Base-by-base conservation (phyloP, 1,140 invertebrate species). In the Oryzaephilus surinamensis region DNA sequence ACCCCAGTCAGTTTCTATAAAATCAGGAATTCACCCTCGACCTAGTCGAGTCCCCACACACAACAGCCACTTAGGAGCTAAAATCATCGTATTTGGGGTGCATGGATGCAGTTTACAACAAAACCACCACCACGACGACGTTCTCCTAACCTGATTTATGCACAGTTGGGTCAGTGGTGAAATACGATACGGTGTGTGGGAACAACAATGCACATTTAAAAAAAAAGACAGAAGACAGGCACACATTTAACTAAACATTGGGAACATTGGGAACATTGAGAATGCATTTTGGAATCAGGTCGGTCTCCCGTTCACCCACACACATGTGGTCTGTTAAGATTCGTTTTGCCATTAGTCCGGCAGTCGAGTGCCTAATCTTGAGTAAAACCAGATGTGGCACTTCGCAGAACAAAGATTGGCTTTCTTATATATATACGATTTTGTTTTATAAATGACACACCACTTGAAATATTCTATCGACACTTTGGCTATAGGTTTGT, bases 121-220 rank as follows among this genome's bases (percentile, higher is more conserved):
- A n/a, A n/a, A n/a, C n/a, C n/a, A n/a, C n/a, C n/a, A n/a, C n/a
- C n/a, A n/a, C n/a, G n/a, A n/a, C n/a, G n/a, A n/a, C n/a, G n/a
- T n/a, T n/a, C 45, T 43, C 46, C 38, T 44, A 45, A 52, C 37
- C 46, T 51, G 47, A 52, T 54, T 54, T 54, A 50, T 50, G 40
- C 38, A 31, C 18, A 40, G 45, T 33, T 50, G 46, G 52, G 52
- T 54, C 49, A 54, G 44, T 49, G 52, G 46, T 48, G 48, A 43
- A 54, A 54, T 37, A 34, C 40, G 52, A 54, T 45, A 50, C 41
- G 32, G 11, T 46, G 40, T 52, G 48, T 51, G 48, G 51, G 45
- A 53, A 50, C 48, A 50, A 46, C 42, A 32, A 31, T 28, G 31
- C 37, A 33, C 44, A 37, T 19, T 38, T n/a, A n/a, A n/a, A n/a